Evolutionary conservation across 2,888 invertebrate genomes (phyloP), one percentile per base, ranked within the genome.

Genomic region (Siphonodentalium dalli): DNA sequence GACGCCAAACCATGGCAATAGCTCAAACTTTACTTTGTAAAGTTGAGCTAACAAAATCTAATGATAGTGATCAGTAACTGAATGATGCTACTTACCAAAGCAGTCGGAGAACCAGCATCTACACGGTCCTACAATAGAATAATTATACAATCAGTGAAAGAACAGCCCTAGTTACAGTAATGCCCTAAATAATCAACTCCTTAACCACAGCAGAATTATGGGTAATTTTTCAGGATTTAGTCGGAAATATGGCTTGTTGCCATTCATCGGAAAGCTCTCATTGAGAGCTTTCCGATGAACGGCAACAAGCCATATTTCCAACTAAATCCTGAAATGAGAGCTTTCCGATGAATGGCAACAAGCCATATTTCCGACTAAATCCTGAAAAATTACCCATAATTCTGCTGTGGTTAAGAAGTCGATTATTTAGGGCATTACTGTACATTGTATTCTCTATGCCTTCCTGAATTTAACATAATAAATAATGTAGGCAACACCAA

Each of bases 101-200:
- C 89, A 54, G 93, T 93, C 9, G 94, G 91, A 61, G 90, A 85
- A 5, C 96, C 96, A 49, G 93, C 91, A 82, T 91, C 89, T 15
- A 93, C 90, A 66, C 92, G 87, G 71, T 95, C 93, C 79, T 79
- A 63, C 28, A 54, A 49, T 49, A 43, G 34, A 52, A 48, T 24
- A 44, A 37, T 1, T 35, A 28, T 13, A 26, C 35, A 45, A 11
- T 18, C 23, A 26, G n/a, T 11, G n/a, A 7, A 23, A 18, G 21
- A 18, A 20, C 6, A 35, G 21, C 13, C 3, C 15, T 35, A 13
- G 21, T 6, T 35, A 45, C 7, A 18, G 7, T 18, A 34, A 2
- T 15, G 8, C 6, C 34, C n/a, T 11, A 18, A 34, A n/a, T 34
- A 34, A 15, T 8, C 11, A n/a, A 15, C 18, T n/a, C 34, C 34